These are phyloP conservation scores for Alaudala cheleensis DNA, from an alignment of 2,113 vertebrate species.

Conservation along the genomic window DNA sequence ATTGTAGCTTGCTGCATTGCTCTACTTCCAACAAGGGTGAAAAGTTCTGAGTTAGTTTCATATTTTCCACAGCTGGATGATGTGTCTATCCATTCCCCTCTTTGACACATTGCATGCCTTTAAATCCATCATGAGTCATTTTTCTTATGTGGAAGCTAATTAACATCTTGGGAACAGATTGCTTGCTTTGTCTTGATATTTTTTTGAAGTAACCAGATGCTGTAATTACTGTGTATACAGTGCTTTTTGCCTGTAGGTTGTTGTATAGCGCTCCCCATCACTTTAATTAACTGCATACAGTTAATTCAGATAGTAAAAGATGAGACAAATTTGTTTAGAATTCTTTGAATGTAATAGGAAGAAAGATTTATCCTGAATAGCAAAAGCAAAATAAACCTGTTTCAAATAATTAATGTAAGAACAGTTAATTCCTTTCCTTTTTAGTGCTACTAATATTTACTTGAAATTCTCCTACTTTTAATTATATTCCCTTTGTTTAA, in stretches of 20 bases:
- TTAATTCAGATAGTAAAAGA: conserved; percentile 18
- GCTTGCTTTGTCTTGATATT: background rate
- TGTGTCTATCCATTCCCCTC: background rate
- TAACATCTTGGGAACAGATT: conserved; percentile 44
- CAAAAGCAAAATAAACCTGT: background rate
- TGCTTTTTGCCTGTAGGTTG: conserved; percentile 5
- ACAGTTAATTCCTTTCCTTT: background rate
- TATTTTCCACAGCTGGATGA: background rate
- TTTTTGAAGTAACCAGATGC: conserved; percentile 8
- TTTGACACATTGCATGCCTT: background rate
- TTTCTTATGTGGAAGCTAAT: conserved; percentile 13
- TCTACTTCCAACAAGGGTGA: background rate
- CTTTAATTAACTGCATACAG: conserved; percentile 23
- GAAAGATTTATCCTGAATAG: background rate
- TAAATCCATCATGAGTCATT: background rate
- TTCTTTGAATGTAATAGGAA: background rate
- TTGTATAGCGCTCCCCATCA: background rate
- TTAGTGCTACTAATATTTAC: background rate
- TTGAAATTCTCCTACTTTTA: background rate
- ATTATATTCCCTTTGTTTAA: background rate
- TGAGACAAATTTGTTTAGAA: conserved; percentile 15
- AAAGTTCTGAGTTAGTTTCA: background rate
- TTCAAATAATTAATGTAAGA: background rate
- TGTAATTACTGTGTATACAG: background rate
- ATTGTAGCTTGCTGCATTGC: background rate